Conservation (phyloP, 2,797 vertebrate genomes). For the Varecia variegata region DNA sequence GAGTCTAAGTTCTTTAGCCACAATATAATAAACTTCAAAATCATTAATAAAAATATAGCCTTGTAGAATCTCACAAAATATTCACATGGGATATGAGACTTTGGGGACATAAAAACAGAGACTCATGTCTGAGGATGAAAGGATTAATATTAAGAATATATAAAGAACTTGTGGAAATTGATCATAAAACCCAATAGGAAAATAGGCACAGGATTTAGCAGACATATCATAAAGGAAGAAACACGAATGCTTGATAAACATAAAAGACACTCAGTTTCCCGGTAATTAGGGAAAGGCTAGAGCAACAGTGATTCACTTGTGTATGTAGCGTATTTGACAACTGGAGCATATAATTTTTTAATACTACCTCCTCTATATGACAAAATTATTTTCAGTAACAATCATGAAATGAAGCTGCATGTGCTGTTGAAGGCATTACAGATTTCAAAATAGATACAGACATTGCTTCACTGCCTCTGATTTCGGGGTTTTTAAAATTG, state of each 20-base stretch:
- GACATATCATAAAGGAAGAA: not conserved
- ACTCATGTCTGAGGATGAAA: not conserved
- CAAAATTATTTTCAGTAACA: not conserved
- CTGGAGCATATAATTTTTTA: not conserved
- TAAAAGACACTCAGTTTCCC: not conserved
- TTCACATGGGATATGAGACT: not conserved
- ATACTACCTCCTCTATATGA: not conserved
- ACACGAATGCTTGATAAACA: not conserved
- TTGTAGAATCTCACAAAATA: not conserved
- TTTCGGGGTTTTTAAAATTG: not conserved
- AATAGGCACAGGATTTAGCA: not conserved
- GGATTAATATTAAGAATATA: not conserved
- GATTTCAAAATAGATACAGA: not conserved
- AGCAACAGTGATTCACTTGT: not conserved
- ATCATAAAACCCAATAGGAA: conserved; percentile 2
- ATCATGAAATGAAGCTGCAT: not conserved
- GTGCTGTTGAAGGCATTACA: not conserved
- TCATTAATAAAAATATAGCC: not conserved
- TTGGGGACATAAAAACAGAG: not conserved
- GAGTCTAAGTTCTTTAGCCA: not conserved
- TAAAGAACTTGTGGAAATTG: not conserved
- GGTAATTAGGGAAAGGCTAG: not conserved
- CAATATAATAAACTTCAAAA: not conserved
- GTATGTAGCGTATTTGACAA: not conserved
- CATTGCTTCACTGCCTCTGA: not conserved